Conservation (phyloP, 1,140 invertebrate species). For the Drosophila sproati region DNA sequence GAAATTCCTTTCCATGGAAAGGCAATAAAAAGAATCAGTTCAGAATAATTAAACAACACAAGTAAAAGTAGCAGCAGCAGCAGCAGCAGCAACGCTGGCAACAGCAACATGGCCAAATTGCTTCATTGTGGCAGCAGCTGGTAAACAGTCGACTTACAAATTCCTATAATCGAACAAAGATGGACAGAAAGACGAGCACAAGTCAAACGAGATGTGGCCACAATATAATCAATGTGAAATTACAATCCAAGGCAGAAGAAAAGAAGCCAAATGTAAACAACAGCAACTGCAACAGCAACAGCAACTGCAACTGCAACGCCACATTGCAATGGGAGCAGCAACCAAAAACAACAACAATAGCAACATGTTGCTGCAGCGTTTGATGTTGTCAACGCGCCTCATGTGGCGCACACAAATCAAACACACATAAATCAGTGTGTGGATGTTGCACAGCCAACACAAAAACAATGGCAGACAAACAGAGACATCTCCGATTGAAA, state of each 20-base stretch:
- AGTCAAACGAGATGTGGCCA: slow-evolving; percentile 42
- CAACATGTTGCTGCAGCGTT: slow-evolving; percentile 53
- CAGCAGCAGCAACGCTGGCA: neutral
- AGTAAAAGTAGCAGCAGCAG: slow-evolving; percentile 4
- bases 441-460: slow-evolving; percentile 14
- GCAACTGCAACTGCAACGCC: slow-evolving; percentile 8
- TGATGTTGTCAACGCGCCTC: slow-evolving; percentile 33
- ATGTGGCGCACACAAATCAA: slow-evolving; percentile 16
- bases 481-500: slow-evolving; percentile 54
- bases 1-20: neutral
- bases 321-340: slow-evolving; percentile 16
- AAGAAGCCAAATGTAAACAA: slow-evolving; percentile 41
- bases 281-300: slow-evolving; percentile 14
- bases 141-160: slow-evolving; percentile 38
- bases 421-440: slow-evolving; percentile 30
- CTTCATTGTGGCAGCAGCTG: slow-evolving; percentile 50
- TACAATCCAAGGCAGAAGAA: slow-evolving; percentile 23
- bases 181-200: slow-evolving; percentile 29
- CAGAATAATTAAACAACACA: slow-evolving; percentile 31
- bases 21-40: slow-evolving; percentile 15
- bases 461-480: slow-evolving; percentile 22
- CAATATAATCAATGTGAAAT: slow-evolving; percentile 53
- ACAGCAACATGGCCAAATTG: slow-evolving; percentile 43
- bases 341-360: slow-evolving; percentile 1
- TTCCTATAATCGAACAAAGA: slow-evolving; percentile 38